Evolutionary conservation across 2,797 vertebrate genomes (phyloP), one percentile per base, ranked within the genome.

Genomic region (Gymnothorax javanicus): DNA sequence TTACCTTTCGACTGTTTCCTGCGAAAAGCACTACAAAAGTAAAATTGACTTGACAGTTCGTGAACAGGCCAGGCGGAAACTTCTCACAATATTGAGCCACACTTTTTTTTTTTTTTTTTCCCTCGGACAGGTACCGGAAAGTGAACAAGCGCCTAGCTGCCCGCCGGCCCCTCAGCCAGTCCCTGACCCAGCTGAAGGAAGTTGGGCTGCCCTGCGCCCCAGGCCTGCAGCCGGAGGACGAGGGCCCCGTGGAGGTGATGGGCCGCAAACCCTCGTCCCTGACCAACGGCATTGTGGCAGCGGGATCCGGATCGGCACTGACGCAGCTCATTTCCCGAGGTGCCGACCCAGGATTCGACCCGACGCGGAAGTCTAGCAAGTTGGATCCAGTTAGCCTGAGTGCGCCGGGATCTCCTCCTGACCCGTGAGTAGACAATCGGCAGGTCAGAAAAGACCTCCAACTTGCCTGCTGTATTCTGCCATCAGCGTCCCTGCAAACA

Each of bases 381-480:
- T 94, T 98, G 90, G 98, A 99, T 7, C 95, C 97, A 62, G 96
- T 97, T 88, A 98, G 96, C 89, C 94, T 95, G 90, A 99, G 97
- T 88, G 97, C 97, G 62, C 98, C 99, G 17, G 98, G 98, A 89
- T 99, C 99, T 0, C 98, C 99, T 88, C 98, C 98, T 84, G 98
- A 99, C 93, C 89, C 95, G 99, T 99, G 96, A 84, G 97, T 62
- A 13, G 52, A 9, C 27, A 93, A 88, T 88, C 95, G 83, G 69
- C 33, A 43, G 33, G 33, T 43, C 33, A 71, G 33, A 56, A 43
- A 91, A 56, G 50, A 50, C 33, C 75, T 50, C 33, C 33, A 43
- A 43, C 33, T 2, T 25, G 25, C 25, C 25, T 12, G 8, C 71
- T 9, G 25, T 8, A 75, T 25, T 27, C 71, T 2, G 8, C 27